These are phyloP conservation scores for Onthophagus sagittarius DNA, from an alignment of 2,888 invertebrate genomes.

Conservation along the genomic window DNA sequence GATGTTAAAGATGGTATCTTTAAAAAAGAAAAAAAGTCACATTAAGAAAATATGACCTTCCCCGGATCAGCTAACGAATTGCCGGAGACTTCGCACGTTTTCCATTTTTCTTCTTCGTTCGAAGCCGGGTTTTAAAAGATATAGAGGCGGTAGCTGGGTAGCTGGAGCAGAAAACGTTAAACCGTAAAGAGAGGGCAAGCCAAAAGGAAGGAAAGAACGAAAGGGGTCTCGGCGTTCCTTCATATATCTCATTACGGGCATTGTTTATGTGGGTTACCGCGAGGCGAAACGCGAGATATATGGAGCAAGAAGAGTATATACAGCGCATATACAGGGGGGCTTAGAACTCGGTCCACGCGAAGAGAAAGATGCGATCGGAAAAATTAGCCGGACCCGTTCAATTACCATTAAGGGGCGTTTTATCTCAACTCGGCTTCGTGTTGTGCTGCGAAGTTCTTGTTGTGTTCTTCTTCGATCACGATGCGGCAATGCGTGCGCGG, in stretches of 20 bases:
- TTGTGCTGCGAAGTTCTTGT: background rate
- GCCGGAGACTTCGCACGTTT: background rate
- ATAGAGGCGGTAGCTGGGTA: background rate
- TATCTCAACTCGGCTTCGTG: background rate
- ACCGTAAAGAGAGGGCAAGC: background rate
- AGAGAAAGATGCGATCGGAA: conserved; percentile 3
- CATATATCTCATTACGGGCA: conserved; percentile 12
- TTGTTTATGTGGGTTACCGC: conserved; percentile 13
- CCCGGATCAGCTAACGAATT: background rate
- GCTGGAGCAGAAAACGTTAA: background rate
- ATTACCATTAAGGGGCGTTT: conserved; percentile 9
- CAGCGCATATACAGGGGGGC: background rate
- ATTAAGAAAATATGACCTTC: background rate
- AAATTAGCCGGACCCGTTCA: conserved; percentile 10
- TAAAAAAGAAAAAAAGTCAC: background rate
- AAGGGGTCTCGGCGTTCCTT: background rate
- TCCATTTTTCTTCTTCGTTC: background rate
- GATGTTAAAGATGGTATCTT: background rate
- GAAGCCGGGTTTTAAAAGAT: background rate
- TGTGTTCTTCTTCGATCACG: background rate
- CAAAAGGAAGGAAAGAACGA: background rate
- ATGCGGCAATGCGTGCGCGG: background rate
- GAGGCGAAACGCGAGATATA: conserved; percentile 10
- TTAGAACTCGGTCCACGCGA: too few relatives aligned
- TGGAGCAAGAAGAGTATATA: conserved; percentile 4